Conservation (phyloP, 1,140 invertebrate species). For the Drosophila repletoides region DNA sequence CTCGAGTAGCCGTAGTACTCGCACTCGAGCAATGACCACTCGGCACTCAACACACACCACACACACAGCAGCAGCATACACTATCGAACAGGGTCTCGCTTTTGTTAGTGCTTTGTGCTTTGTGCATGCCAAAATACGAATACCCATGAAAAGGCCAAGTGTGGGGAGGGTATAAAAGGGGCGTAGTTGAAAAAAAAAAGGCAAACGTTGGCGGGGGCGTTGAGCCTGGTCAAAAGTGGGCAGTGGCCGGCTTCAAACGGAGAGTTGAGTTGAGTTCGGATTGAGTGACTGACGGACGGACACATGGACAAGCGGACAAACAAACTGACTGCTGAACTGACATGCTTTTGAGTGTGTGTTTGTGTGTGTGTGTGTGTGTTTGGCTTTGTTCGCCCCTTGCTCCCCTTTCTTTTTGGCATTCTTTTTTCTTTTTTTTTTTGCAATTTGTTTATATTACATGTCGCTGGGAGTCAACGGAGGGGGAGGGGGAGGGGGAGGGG, state of each 20-base stretch:
- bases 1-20: neutral
- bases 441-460: constrained; percentile 77
- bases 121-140: constrained; percentile 72
- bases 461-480: constrained; percentile 16
- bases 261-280: constrained; percentile 33
- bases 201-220: constrained; percentile 8
- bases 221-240: constrained; percentile 14
- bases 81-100: constrained; percentile 7
- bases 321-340: constrained; percentile 39
- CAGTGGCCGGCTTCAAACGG: constrained; percentile 27
- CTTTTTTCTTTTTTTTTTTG: constrained; percentile 53
- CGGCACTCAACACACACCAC: neutral
- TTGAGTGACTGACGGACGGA: constrained; percentile 35
- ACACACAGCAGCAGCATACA: neutral
- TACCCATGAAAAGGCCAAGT: constrained; percentile 39
- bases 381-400: constrained; percentile 38
- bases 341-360: constrained; percentile 54
- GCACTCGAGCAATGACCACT: constrained; percentile 13
- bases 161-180: neutral
- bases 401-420: constrained; percentile 14
- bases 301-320: constrained; percentile 34
- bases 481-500: neutral
- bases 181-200: constrained; percentile 10
- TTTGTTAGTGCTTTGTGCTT: constrained; percentile 66
- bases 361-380: constrained; percentile 6